Base-by-base conservation (phyloP, 1,140 invertebrate genomes). In the Drepana arcuata region DNA sequence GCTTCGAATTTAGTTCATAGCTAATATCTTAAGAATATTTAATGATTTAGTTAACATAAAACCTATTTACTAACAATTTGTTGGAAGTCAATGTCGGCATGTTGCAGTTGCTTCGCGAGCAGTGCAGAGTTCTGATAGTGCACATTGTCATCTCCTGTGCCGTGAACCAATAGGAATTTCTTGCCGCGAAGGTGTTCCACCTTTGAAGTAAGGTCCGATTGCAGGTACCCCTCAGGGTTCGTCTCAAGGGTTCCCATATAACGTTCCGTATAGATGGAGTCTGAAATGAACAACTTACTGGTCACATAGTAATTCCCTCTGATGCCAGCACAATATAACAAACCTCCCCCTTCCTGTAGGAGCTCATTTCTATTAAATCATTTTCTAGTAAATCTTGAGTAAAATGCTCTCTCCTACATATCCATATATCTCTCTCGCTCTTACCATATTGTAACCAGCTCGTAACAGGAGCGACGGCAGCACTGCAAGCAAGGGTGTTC, bases 81-180 rank as follows among this genome's bases (percentile, higher is more conserved):
- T 62, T 93, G 89, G 64, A 97, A 98, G 7, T 93, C 82, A 46
- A 98, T 93, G 56, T 96, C 94, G 27, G 88, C 87, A 47, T 90
- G 87, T 66, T 96, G 94, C 38, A 98, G 83, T 37, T 90, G 88
- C 81, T 93, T 93, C 0, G 95, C 91, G 14, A 97, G 86, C 65
- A 95, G 89, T 88, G 97, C 92, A 13, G 94, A 93, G 67, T 99
- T 94, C 72, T 98, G 96, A 80, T 95, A 97, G 77, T 98, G 96
- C 1, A 98, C 96, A 73, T 98, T 97, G 67, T 98, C 96, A 84
- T 96, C 91, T n/a, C 91, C 87, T 10, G 93, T 97, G 25, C 95
- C 95, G 65, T 97, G 96, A 28, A 98, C 89, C 5, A 98, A 73
- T 49, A 96, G 88, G 72, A 91, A 97, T 33, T 88, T 86, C 55